phyloP scores from a whole-genome alignment of 1,140 invertebrate species.

The Bicyclus anynana region DNA sequence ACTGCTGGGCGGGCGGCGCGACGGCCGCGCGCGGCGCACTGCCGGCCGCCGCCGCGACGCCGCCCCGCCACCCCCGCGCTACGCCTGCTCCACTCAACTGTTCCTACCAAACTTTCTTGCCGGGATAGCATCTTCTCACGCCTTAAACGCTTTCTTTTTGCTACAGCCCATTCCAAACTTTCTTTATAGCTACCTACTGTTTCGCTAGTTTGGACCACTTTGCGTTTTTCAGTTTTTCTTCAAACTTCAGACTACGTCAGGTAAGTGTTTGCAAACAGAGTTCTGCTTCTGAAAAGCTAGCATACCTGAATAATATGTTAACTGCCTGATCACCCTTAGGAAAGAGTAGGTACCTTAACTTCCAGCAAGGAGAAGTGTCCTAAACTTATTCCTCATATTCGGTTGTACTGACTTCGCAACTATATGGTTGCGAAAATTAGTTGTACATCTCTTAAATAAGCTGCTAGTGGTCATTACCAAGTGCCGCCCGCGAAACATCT shows the following conservation, averaged over 20 bases:
- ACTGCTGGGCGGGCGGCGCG: constrained; percentile 47
- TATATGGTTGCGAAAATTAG: no score
- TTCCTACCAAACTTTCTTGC: constrained; percentile 58
- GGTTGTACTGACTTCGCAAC: no score
- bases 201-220: constrained; percentile 23
- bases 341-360: no score
- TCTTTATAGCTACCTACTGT: constrained; percentile 23
- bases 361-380: no score
- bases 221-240: neutral
- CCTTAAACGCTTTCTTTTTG: constrained; percentile 41
- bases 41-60: constrained; percentile 62
- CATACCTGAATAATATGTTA: no score
- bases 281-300: no score
- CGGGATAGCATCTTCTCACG: constrained; percentile 43
- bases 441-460: no score
- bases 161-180: constrained; percentile 19
- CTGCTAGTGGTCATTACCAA: no score
- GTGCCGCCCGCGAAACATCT: no score
- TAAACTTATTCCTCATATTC: no score
- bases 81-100: constrained; percentile 65
- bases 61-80: constrained; percentile 43
- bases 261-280: no score
- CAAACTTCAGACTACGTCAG: neutral
- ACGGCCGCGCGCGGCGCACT: constrained; percentile 64
- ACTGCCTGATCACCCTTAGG: no score